phyloP scores from a whole-genome alignment of 1,140 invertebrate genomes.

The Centruroides vittatus region DNA sequence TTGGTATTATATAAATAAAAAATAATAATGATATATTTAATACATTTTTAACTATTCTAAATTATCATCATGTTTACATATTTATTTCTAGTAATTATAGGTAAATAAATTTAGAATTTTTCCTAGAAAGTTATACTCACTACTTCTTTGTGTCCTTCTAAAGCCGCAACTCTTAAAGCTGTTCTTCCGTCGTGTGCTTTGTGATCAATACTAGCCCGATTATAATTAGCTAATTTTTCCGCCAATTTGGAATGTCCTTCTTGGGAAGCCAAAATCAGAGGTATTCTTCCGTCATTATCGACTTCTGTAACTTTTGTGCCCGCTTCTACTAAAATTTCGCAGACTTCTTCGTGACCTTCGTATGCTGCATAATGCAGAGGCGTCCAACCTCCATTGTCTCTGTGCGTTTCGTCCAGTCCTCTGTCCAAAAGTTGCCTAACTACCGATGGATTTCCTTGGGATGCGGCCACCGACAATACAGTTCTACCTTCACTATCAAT shows the following conservation, averaged over 20 bases:
- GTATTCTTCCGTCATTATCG: conserved; percentile 87
- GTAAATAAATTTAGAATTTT: too few species aligned
- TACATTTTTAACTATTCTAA: too few species aligned
- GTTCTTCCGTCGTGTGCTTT: conserved; percentile 87
- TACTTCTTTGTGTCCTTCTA: conserved; percentile 70
- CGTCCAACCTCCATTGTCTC: conserved; percentile 69
- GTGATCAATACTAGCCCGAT: conserved; percentile 63
- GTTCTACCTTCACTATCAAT: conserved; percentile 84
- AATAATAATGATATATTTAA: too few species aligned
- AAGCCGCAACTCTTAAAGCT: conserved; percentile 70
- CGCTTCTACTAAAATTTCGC: conserved; percentile 71
- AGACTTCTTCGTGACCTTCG: conserved; percentile 74
- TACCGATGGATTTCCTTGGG: conserved; percentile 65
- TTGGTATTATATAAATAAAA: too few species aligned
- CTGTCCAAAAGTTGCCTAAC: conserved; percentile 75
- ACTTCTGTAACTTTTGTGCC: conserved; percentile 79
- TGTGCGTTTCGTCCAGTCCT: conserved; percentile 75
- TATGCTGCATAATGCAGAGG: conserved; percentile 68
- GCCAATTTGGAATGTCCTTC: conserved; percentile 67
- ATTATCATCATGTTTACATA: too few species aligned
- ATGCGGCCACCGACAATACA: conserved; percentile 58
- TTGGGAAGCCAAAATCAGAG: conserved; percentile 77
- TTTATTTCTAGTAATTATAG: too few species aligned
- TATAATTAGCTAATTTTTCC: conserved; percentile 50
- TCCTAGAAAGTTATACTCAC: conserved; percentile 30